These are phyloP conservation scores for Heterotilapia buettikoferi DNA, from an alignment of 2,113 vertebrate species.

Conservation along the genomic window DNA sequence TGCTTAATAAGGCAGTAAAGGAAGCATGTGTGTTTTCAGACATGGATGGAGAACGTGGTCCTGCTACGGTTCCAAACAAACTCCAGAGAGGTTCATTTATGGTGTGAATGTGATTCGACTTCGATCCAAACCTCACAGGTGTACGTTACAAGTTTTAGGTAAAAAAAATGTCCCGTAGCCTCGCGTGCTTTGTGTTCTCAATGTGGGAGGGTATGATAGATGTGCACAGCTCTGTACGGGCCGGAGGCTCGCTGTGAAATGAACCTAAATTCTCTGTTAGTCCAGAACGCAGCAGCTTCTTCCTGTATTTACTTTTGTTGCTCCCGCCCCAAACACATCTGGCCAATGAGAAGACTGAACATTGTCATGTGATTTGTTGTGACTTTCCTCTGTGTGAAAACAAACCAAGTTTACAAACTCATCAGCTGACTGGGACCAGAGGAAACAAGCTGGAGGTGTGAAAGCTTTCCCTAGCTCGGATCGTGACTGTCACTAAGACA, in stretches of 20 bases:
- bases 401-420: not conserved
- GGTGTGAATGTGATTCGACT: too few relatives aligned
- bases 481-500: not conserved
- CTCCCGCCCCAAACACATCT: not conserved
- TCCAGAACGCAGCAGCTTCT: not conserved
- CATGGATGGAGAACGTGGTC: too few relatives aligned
- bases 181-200: not conserved
- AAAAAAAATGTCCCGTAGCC: too few relatives aligned
- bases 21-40: not conserved
- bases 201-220: accelerated
- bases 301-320: not conserved
- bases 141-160: too few relatives aligned
- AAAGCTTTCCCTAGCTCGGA: not conserved
- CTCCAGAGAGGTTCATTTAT: too few relatives aligned
- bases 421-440: not conserved
- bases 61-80: too few relatives aligned
- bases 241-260: not conserved
- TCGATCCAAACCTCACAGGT: too few relatives aligned
- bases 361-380: not conserved
- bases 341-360: not conserved
- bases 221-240: not conserved
- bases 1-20: not conserved
- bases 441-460: not conserved
- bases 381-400: not conserved
- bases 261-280: not conserved